These are phyloP conservation scores for Acleris cristana DNA, from an alignment of 2,888 invertebrate genomes.

Conservation along the genomic window DNA sequence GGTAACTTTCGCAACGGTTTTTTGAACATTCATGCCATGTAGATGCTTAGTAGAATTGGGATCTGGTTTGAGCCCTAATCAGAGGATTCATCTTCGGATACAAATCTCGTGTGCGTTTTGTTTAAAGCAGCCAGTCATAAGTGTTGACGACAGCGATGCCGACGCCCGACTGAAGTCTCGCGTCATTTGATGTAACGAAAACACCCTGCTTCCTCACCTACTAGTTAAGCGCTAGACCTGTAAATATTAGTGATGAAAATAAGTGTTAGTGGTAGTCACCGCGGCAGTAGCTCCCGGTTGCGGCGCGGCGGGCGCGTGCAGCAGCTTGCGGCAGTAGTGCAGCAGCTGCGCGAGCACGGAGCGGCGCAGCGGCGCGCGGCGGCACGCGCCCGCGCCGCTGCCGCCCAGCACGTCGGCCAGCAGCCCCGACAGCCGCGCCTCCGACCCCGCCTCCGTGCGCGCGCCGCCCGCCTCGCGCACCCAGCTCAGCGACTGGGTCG, in stretches of 20 bases:
- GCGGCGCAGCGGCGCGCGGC: slow-evolving; percentile 86
- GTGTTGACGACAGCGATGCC: too few relatives aligned
- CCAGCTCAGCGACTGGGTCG: slow-evolving; percentile 60
- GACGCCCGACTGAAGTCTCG: too few relatives aligned
- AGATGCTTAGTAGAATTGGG: too few relatives aligned
- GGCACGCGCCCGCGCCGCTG: slow-evolving; percentile 84
- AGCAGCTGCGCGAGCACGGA: slow-evolving; percentile 88
- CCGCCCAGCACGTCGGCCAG: slow-evolving; percentile 87
- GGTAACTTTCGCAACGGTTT: too few relatives aligned
- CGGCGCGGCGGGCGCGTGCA: slow-evolving; percentile 77
- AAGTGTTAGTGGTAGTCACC: background rate
- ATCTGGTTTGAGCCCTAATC: too few relatives aligned
- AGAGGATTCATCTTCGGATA: too few relatives aligned
- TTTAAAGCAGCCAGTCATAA: too few relatives aligned
- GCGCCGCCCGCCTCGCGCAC: slow-evolving; percentile 58
- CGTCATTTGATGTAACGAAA: too few relatives aligned
- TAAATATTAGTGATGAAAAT: background rate
- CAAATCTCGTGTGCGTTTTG: too few relatives aligned
- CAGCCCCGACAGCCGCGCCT: slow-evolving; percentile 83
- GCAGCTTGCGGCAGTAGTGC: slow-evolving; percentile 85
- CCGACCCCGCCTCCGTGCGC: slow-evolving; percentile 84
- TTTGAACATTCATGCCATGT: too few relatives aligned
- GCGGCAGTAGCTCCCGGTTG: slow-evolving; percentile 27
- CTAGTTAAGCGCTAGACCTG: too few relatives aligned
- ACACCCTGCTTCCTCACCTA: too few relatives aligned